Conservation (phyloP, 2,888 invertebrate genomes). For the Cerastis rubricosa region DNA sequence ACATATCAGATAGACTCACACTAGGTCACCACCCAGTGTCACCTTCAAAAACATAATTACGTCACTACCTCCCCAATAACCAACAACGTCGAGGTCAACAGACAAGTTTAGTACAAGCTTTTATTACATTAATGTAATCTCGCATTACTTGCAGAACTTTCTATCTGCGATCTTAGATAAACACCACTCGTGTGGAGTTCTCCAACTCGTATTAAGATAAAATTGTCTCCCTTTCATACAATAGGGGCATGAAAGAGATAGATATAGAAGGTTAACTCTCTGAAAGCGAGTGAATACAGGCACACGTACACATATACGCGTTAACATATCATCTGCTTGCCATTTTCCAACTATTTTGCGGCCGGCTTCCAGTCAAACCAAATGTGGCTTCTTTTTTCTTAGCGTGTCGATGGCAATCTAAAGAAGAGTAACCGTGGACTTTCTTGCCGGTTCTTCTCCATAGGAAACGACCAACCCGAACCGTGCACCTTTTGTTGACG, state of each 20-base stretch:
- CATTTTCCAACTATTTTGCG: no score
- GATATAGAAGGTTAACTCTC: neutral
- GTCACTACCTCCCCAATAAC: constrained; percentile 21
- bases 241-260: neutral
- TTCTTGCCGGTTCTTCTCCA: no score
- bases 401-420: no score
- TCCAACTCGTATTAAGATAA: constrained; percentile 61
- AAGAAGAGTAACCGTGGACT: no score
- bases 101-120: constrained; percentile 30
- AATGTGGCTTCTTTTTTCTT: no score
- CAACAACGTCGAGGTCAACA: constrained; percentile 47
- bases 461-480: no score
- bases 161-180: constrained; percentile 61
- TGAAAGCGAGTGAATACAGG: neutral
- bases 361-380: no score
- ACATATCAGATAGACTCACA: no score
- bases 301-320: neutral
- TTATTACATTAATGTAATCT: constrained; percentile 61
- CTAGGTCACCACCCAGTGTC: no score
- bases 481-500: no score
- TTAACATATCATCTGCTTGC: no score
- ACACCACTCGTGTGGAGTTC: constrained; percentile 55
- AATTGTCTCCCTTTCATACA: constrained; percentile 50
- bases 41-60: neutral
- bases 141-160: constrained; percentile 54